phyloP scores from a whole-genome alignment of 2,113 vertebrate species.

The Eupsittula cactorum region DNA sequence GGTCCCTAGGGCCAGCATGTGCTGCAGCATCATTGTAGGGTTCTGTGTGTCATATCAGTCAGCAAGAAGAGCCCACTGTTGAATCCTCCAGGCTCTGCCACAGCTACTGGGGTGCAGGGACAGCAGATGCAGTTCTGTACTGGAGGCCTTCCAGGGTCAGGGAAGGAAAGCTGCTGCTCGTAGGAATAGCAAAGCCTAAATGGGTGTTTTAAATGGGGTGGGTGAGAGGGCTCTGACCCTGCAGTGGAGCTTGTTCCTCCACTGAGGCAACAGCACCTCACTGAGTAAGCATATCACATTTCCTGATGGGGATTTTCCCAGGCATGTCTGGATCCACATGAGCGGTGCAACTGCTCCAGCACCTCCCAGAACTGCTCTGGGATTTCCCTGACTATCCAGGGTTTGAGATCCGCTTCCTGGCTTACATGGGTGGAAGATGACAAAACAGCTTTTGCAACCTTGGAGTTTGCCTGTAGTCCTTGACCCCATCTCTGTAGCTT shows the following conservation, averaged over 20 bases:
- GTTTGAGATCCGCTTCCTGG: background rate
- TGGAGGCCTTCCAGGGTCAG: background rate
- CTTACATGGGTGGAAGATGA: background rate
- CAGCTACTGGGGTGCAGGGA: background rate
- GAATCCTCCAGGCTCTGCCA: background rate
- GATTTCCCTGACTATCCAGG: background rate
- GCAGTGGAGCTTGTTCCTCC: background rate
- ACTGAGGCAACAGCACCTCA: background rate
- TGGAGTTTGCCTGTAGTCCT: background rate
- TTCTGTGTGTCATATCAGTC: background rate
- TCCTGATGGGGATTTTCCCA: background rate
- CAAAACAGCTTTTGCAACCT: background rate
- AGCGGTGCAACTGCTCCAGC: background rate
- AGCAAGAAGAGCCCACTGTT: background rate
- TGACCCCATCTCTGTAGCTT: background rate
- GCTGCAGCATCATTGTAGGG: background rate
- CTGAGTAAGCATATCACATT: background rate
- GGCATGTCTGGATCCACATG: fast-evolving
- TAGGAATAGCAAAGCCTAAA: background rate
- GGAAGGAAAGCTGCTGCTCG: background rate
- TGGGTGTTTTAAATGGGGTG: background rate
- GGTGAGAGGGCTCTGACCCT: background rate
- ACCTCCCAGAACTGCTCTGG: background rate
- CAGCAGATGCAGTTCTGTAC: background rate
- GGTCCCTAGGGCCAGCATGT: background rate